A percentile compares a stretch with the other conserved stretches of the same genome.
phyloP scores from a whole-genome alignment of 2,888 invertebrate species.

The Acleris sparsana region DNA sequence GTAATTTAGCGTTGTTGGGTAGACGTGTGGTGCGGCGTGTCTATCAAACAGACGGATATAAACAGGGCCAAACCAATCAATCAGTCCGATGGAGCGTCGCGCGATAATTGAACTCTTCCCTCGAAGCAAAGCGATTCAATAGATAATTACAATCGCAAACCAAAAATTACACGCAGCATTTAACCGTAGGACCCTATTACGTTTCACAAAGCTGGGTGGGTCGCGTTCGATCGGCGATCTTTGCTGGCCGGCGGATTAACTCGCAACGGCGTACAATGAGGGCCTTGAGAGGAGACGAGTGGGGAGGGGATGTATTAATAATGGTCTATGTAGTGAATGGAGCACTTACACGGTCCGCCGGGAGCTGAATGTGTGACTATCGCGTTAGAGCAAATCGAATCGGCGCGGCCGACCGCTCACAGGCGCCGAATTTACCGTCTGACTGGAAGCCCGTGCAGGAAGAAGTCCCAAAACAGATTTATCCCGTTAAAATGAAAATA shows the following conservation, averaged over 20 bases:
- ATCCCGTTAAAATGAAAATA: slow-evolving; percentile 31
- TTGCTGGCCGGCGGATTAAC: slow-evolving; percentile 77
- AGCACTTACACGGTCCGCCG: slow-evolving; percentile 80
- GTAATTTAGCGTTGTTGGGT: slow-evolving; percentile 64
- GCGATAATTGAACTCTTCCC: slow-evolving; percentile 80
- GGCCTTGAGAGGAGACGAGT: slow-evolving; percentile 69
- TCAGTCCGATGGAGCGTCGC: slow-evolving; percentile 72
- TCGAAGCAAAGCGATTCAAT: slow-evolving; percentile 69
- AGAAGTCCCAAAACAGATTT: slow-evolving; percentile 50
- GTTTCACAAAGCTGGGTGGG: slow-evolving; percentile 74
- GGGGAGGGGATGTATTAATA: slow-evolving; percentile 79
- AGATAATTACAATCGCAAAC: slow-evolving; percentile 82
- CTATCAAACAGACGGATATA: slow-evolving; percentile 69
- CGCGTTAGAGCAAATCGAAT: slow-evolving; percentile 80
- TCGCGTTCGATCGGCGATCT: slow-evolving; percentile 75
- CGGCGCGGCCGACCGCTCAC: slow-evolving; percentile 66
- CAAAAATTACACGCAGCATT: slow-evolving; percentile 81
- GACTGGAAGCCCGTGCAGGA: slow-evolving; percentile 59
- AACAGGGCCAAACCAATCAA: slow-evolving; percentile 76
- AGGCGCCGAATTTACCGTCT: slow-evolving; percentile 71
- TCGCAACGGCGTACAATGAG: slow-evolving; percentile 73
- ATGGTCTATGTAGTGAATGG: slow-evolving; percentile 78
- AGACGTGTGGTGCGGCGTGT: slow-evolving; percentile 55
- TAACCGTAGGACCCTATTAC: slow-evolving; percentile 77
- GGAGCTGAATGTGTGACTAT: slow-evolving; percentile 80